Evolutionary conservation across 2,797 vertebrate species (phyloP).

Genomic region (Pogonophryne albipinna): DNA sequence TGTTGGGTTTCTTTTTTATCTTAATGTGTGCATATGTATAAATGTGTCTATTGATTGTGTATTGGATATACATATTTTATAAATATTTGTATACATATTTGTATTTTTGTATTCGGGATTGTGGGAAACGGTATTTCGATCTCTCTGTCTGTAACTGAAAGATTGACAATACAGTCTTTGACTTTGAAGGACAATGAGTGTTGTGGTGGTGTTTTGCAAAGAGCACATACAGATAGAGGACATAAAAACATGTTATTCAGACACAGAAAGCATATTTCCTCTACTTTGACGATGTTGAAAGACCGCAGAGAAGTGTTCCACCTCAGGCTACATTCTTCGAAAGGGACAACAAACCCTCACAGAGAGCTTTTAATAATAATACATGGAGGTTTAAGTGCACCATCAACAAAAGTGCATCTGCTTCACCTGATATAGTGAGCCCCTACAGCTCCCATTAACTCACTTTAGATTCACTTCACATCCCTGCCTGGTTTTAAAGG

Average conservation of each 20-base stretch:
- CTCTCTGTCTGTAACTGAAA: too few species aligned
- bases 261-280: constrained; percentile 2
- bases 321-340: constrained; percentile 50
- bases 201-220: background rate
- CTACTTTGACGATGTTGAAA: constrained; percentile 26
- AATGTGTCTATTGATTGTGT: too few species aligned
- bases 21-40: too few species aligned
- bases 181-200: too few species aligned
- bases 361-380: constrained; percentile 33
- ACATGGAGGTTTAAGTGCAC: constrained; percentile 57
- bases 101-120: too few species aligned
- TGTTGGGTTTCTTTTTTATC: too few species aligned
- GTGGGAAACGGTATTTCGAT: too few species aligned
- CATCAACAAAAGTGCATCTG: constrained; percentile 58
- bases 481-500: constrained; percentile 9
- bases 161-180: too few species aligned
- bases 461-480: constrained; percentile 48
- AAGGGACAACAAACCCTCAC: constrained; percentile 36
- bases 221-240: background rate
- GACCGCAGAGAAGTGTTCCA: constrained; percentile 29
- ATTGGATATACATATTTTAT: too few species aligned
- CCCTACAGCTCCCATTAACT: constrained; percentile 32
- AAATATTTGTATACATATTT: too few species aligned
- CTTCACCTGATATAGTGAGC: constrained; percentile 36
- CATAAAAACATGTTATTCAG: constrained; percentile 3